phyloP scores from a whole-genome alignment of 92 coral and sea anemone genomes.

The Paragorgia papillata region DNA sequence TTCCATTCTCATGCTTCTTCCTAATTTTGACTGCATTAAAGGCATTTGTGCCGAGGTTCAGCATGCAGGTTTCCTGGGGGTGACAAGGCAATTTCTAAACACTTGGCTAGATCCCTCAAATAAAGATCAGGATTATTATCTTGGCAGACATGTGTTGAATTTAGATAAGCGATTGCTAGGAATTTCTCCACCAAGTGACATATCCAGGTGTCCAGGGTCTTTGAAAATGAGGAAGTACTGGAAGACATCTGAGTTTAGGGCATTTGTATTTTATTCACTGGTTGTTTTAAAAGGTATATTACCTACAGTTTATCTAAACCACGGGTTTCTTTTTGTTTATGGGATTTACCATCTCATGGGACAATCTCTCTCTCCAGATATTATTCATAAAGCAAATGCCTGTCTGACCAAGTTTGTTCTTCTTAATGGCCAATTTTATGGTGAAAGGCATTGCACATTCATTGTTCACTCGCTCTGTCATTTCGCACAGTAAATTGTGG shows the following conservation, averaged over 20 bases:
- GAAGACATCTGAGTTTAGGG: not conserved
- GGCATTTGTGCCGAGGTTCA: not conserved
- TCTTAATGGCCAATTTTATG: not conserved
- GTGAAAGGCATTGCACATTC: not conserved
- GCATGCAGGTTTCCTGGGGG: not conserved
- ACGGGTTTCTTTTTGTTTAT: constrained; percentile 3
- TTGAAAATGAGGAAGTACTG: not conserved
- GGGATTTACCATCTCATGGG: constrained; percentile 2
- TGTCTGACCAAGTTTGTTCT: not conserved
- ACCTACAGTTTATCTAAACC: not conserved
- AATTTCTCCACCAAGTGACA: not conserved
- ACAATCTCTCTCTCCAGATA: not conserved
- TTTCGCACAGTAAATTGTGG: constrained; percentile 6
- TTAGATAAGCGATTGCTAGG: not conserved
- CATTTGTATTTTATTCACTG: not conserved
- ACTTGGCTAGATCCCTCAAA: constrained; percentile 1
- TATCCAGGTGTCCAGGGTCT: constrained; percentile 2
- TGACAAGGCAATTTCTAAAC: constrained; percentile 2
- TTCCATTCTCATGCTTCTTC: not conserved
- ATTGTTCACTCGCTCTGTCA: constrained; percentile 10
- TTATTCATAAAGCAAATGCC: not conserved
- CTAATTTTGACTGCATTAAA: not conserved
- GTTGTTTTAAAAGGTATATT: not conserved
- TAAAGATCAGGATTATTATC: not conserved
- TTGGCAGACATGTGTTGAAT: not conserved